Base-by-base conservation (phyloP, 2,113 vertebrate species). In the Charadrius vociferus region DNA sequence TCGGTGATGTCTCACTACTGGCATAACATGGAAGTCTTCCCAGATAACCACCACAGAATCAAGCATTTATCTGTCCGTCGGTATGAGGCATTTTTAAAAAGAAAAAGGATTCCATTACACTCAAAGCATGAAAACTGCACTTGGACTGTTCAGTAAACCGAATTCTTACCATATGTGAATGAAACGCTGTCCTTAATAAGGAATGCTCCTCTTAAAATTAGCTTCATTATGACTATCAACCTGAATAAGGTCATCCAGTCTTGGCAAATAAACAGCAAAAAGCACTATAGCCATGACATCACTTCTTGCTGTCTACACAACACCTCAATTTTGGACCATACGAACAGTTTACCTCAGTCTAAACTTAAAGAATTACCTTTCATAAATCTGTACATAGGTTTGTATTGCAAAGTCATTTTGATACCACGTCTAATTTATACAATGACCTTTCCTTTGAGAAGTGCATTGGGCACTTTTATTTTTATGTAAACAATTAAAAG, bases 391-490 rank as follows among this genome's bases (percentile, higher is more conserved):
- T 50, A 53, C 2, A 0, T 32, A 81, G 52, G 26, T 67, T 45
- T 66, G 24, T 24, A 61, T 21, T 30, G 36, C 45, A 45, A 88
- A 88, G 47, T 22, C 75, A 58, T 68, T 84, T 72, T 62, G 52
- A 73, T 58, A 73, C 4, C 49, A 63, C 17, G n/a, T 72, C 23
- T 18, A n/a, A 68, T 63, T 81, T 27, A 50, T 12, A 30, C 14
- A 6, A 81, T 20, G 14, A 55, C 37, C 16, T 67, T 37, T 52
- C n/a, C 37, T 66, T 85, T 2, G 0, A 27, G 55, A 83, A 53
- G n/a, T 27, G 37, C 0, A 0, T 20, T 56, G 26, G 26, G 26
- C 10, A 41, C n/a, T n/a, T n/a, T 16, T 34, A 5, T 39, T 53
- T 68, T 26, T 22, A 68, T 10, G 22, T 14, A 67, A 78, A 55